Evolutionary conservation across 2,113 vertebrate genomes (phyloP), one percentile per base, ranked within the genome.

Genomic region (Chamaetylas fuelleborni): DNA sequence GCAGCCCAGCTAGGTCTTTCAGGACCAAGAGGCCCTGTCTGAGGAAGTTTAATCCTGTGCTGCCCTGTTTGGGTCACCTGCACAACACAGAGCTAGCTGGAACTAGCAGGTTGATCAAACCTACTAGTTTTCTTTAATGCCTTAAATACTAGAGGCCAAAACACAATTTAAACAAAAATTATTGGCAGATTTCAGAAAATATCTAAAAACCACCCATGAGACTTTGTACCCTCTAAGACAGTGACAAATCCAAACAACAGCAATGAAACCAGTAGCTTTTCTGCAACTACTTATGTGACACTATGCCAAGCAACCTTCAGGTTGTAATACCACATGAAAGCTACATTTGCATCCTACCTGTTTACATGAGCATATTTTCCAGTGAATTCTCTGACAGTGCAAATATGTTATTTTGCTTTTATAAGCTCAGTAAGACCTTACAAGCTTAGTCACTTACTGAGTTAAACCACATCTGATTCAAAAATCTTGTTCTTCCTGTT

Each of bases 401-500:
- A 90, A 92, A 86, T 81, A 67, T 11, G 23, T 70, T 80, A 47
- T 77, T 94, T 85, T 88, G 48, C 72, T 86, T 60, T 93, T 89
- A 93, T 90, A 95, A 93, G 48, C 71, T 88, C 67, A 19, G 47
- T 92, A 67, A 64, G 71, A 36, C 56, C 48, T 88, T 67, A 60
- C 11, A 73, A 83, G 54, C 66, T 93, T 95, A 92, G 33, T 96
- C 65, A 88, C 36, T 56, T 61, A 56, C 47, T 47, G 58, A 78
- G 34, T 66, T 96, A 92, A 88, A 71, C 47, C 73, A n/a, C 7
- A 64, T 66, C 64, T 83, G 56, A 93, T 90, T 92, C 76, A 81
- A 91, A 88, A 73, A 62, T 64, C 85, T 93, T 81, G 29, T 71
- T 91, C 79, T 88, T 83, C 76, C 72, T 73, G 33, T 86, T 93